Evolutionary conservation across 2,888 invertebrate genomes (phyloP).

Genomic region (Eupithecia centaureata): DNA sequence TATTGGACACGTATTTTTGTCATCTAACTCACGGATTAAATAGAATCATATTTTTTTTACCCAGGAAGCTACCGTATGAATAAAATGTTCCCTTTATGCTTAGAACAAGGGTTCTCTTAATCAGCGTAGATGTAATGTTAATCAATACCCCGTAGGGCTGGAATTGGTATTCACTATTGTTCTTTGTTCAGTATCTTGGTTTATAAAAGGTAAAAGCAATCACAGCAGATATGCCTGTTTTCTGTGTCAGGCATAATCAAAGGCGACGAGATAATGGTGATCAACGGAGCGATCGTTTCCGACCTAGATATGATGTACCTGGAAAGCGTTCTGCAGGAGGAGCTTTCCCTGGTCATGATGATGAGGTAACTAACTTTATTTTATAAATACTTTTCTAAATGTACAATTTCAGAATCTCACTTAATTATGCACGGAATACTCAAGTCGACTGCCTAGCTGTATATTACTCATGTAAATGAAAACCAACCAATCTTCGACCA

Average conservation of each 20-base stretch:
- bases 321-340: slow-evolving; percentile 97
- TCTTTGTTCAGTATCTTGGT: slow-evolving; percentile 43
- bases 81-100: slow-evolving; percentile 28
- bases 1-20: too few relatives aligned
- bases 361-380: slow-evolving; percentile 86
- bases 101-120: slow-evolving; percentile 37
- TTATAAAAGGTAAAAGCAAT: slow-evolving; percentile 56
- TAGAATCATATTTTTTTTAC: too few relatives aligned
- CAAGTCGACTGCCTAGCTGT: slow-evolving; percentile 35
- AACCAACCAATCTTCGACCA: slow-evolving; percentile 52
- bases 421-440: slow-evolving; percentile 34
- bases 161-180: slow-evolving; percentile 48
- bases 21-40: too few relatives aligned
- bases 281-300: slow-evolving; percentile 98
- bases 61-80: too few relatives aligned
- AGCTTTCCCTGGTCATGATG: slow-evolving; percentile 97
- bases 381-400: slow-evolving; percentile 3
- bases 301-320: slow-evolving; percentile 99
- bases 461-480: slow-evolving; percentile 55
- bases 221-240: slow-evolving; percentile 60
- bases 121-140: slow-evolving; percentile 33
- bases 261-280: slow-evolving; percentile 99
- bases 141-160: slow-evolving; percentile 40
- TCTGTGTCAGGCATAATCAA: slow-evolving; percentile 94
- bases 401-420: slow-evolving; percentile 16